These are phyloP conservation scores for Catostylus mosaicus DNA, from an alignment of 30 jellyfish, hydroid and myxozoan genomes.

Conservation along the genomic window DNA sequence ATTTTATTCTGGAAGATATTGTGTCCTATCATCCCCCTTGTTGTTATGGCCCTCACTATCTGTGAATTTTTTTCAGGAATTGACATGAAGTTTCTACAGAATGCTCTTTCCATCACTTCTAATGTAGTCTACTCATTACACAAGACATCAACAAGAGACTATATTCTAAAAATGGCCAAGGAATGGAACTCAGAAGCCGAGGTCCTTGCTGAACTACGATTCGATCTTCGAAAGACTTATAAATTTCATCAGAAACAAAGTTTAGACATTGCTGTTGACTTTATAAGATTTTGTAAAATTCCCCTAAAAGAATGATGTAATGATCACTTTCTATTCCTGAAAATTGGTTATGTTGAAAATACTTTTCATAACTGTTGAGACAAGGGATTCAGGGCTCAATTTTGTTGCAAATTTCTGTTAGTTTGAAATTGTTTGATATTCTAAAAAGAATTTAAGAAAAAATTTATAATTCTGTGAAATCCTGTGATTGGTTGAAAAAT, in stretches of 20 bases:
- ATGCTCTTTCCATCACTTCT: slow-evolving; percentile 69
- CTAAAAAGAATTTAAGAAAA: too few species aligned
- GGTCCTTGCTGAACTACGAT: slow-evolving; percentile 88
- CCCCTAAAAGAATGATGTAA: background rate
- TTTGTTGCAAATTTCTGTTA: too few species aligned
- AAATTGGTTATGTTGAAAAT: too few species aligned
- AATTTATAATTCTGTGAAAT: too few species aligned
- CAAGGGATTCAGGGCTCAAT: too few species aligned
- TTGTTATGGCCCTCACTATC: too few species aligned
- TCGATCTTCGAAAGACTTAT: slow-evolving; percentile 87
- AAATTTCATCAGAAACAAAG: slow-evolving; percentile 80
- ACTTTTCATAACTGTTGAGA: too few species aligned
- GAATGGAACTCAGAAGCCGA: slow-evolving; percentile 79
- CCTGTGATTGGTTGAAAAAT: too few species aligned
- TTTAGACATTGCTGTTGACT: slow-evolving; percentile 89
- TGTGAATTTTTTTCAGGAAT: slow-evolving; percentile 56
- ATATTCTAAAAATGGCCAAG: slow-evolving; percentile 82
- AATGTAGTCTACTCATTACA: slow-evolving; percentile 85
- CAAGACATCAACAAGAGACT: slow-evolving; percentile 88
- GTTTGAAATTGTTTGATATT: too few species aligned
- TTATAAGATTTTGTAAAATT: slow-evolving; percentile 69
- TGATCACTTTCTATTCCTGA: too few species aligned
- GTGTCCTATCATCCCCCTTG: too few species aligned
- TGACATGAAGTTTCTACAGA: slow-evolving; percentile 78
- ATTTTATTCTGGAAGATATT: too few species aligned